These are phyloP conservation scores for Hydrolagus colliei DNA, from an alignment of 2,797 vertebrate genomes.

Conservation along the genomic window DNA sequence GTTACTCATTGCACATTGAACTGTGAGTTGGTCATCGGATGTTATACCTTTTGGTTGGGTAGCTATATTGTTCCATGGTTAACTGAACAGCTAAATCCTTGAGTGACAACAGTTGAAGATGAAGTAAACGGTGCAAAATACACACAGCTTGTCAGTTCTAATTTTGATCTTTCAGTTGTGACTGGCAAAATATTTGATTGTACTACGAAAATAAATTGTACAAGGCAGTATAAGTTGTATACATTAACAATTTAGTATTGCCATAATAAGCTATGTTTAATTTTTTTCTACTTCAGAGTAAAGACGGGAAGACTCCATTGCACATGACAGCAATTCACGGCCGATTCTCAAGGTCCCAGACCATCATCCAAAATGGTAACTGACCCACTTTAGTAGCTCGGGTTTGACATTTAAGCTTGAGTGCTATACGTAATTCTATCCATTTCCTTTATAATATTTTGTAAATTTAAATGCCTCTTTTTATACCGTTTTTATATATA, in stretches of 20 bases:
- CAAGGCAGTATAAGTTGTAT: not conserved
- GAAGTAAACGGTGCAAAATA: not conserved
- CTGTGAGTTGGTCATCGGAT: not conserved
- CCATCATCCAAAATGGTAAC: slow-evolving; percentile 94
- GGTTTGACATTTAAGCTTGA: not conserved
- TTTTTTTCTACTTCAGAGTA: slow-evolving; percentile 69
- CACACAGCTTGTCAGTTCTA: not conserved
- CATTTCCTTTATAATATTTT: slow-evolving; percentile 3
- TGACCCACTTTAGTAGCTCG: slow-evolving; percentile 41
- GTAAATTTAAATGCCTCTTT: not conserved
- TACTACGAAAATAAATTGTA: slow-evolving; percentile 1
- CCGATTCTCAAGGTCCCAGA: slow-evolving; percentile 94
- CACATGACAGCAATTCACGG: slow-evolving; percentile 98
- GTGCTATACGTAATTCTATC: not conserved
- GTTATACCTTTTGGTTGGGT: not conserved
- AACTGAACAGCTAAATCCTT: not conserved
- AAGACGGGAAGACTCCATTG: slow-evolving; percentile 94
- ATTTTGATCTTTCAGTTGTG: not conserved
- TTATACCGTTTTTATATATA: not conserved
- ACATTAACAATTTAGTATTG: not conserved
- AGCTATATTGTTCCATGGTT: not conserved
- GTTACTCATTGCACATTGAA: slow-evolving; percentile 5
- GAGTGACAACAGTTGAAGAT: not conserved
- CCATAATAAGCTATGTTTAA: not conserved
- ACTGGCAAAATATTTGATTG: not conserved